phyloP scores from a whole-genome alignment of 2,888 invertebrate genomes.

The Heliconius charithonia region DNA sequence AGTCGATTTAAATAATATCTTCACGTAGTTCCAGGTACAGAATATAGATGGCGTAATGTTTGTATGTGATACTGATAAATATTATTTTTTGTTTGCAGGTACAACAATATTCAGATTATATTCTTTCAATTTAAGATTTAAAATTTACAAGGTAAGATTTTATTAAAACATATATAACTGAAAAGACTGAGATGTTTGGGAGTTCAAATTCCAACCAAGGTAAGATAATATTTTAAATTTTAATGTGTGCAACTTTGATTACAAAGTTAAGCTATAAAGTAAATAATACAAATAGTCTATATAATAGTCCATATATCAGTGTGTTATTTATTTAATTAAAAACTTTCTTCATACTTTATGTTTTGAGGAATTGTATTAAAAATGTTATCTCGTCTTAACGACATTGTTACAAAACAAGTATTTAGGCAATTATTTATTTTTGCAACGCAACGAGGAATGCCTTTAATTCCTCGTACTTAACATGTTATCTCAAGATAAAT shows the following conservation, averaged over 20 bases:
- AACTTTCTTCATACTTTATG: background rate
- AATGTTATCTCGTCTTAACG: no score
- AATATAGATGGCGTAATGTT: slow-evolving; percentile 46
- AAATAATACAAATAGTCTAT: no score
- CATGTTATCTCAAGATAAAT: slow-evolving; percentile 7
- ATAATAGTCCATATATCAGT: no score
- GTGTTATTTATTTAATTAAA: background rate
- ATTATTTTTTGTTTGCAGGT: slow-evolving; percentile 35
- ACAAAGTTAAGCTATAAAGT: no score
- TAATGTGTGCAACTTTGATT: no score
- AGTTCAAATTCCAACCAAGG: background rate
- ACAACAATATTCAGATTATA: background rate
- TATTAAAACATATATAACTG: background rate
- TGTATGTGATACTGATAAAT: background rate
- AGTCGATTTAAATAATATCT: slow-evolving; percentile 25
- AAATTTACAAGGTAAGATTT: background rate
- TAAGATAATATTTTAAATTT: no score
- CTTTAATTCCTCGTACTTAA: background rate
- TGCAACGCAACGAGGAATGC: no score
- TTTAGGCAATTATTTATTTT: no score
- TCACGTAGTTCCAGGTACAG: slow-evolving; percentile 17
- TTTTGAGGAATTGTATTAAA: background rate
- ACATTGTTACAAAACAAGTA: no score
- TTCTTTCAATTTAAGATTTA: background rate
- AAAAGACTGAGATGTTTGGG: no score